Conservation (phyloP, 2,797 vertebrate genomes). For the Poeciliopsis paucimaculata region DNA sequence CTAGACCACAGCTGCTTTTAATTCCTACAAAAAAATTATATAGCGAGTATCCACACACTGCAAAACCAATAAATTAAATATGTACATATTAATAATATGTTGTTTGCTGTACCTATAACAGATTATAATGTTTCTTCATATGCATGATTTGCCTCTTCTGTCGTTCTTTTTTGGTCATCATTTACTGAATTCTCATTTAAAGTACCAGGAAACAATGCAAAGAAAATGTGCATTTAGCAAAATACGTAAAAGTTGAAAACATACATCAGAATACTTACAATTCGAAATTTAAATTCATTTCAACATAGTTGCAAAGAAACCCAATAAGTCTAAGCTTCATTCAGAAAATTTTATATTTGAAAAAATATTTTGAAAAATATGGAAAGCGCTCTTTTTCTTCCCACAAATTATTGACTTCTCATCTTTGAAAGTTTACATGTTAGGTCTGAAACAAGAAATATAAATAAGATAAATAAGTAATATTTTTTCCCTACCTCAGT, state of each 20-base stretch:
- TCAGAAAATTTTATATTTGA: background rate
- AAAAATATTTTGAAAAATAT: background rate
- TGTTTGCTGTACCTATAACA: background rate
- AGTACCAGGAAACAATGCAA: background rate
- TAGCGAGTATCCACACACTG: conserved; percentile 13
- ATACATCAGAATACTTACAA: background rate
- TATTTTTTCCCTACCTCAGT: conserved; percentile 38
- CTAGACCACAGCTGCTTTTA: background rate
- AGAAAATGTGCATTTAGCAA: background rate
- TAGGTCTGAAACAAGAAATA: background rate
- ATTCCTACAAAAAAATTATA: background rate
- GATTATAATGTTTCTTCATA: background rate
- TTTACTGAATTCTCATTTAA: background rate
- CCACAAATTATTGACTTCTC: background rate
- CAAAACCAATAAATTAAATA: background rate
- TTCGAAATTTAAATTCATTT: background rate
- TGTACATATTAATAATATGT: background rate
- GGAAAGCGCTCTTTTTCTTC: background rate
- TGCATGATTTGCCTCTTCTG: background rate
- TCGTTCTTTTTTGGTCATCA: background rate
- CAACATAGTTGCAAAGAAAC: background rate
- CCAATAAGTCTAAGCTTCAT: background rate
- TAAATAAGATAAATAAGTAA: background rate
- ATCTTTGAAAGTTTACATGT: background rate
- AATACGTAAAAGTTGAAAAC: background rate